These are phyloP conservation scores for Sycophila sp. DNA, from an alignment of 1,140 invertebrate genomes.

Conservation along the genomic window DNA sequence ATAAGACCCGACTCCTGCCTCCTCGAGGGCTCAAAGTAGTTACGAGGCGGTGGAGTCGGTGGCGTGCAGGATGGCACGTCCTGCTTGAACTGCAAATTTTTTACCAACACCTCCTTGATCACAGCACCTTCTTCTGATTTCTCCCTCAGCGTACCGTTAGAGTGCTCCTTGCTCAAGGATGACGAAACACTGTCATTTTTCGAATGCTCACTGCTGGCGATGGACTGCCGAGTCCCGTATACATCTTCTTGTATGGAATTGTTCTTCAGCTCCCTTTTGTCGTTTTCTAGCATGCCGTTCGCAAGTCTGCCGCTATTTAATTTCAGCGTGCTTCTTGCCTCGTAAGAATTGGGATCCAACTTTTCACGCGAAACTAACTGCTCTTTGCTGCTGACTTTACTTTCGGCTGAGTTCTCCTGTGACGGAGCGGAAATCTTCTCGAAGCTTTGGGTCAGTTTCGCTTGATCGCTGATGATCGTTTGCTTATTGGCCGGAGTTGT, in stretches of 20 bases:
- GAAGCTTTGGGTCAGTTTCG: not conserved
- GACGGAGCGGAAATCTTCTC: not conserved
- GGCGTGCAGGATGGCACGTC: slow-evolving; percentile 43
- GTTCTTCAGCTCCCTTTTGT: not conserved
- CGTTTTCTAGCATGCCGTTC: not conserved
- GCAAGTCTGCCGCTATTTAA: not conserved
- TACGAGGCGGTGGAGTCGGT: slow-evolving; percentile 22
- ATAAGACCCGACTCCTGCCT: slow-evolving; percentile 23
- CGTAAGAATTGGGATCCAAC: not conserved
- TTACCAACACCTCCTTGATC: slow-evolving; percentile 54
- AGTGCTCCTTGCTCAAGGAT: not conserved
- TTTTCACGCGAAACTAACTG: not conserved
- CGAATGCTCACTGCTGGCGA: not conserved
- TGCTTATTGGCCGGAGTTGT: not conserved
- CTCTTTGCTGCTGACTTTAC: not conserved
- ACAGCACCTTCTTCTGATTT: slow-evolving; percentile 31
- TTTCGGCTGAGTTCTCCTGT: not conserved
- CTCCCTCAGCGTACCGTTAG: not conserved
- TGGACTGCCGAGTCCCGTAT: no score
- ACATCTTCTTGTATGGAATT: not conserved
- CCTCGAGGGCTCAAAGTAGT: slow-evolving; percentile 27
- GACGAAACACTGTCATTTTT: not conserved
- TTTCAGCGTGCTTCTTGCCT: slow-evolving; percentile 10
- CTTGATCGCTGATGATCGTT: not conserved
- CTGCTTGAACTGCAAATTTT: slow-evolving; percentile 54